phyloP scores from a whole-genome alignment of 1,140 invertebrate genomes.

The Brachionus paranguensis region DNA sequence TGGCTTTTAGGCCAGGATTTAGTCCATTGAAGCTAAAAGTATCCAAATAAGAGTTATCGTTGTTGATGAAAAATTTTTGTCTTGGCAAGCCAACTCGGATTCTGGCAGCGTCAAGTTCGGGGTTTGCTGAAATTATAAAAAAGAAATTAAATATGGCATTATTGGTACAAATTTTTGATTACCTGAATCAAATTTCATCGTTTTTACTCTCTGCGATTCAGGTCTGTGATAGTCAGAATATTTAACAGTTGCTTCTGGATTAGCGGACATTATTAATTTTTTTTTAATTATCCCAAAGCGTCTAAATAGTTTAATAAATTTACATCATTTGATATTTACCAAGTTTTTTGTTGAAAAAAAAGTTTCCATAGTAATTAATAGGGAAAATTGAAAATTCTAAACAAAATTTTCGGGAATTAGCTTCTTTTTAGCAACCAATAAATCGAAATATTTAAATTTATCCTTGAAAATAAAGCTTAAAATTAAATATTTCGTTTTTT shows the following conservation, averaged over 20 bases:
- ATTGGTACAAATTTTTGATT: neutral
- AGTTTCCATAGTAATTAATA: conserved; percentile 11
- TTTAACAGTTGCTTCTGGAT: neutral
- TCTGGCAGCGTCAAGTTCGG: neutral
- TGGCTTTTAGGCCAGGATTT: neutral
- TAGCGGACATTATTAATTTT: neutral
- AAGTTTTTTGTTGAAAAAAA: neutral
- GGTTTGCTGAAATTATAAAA: neutral
- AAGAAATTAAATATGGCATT: no score
- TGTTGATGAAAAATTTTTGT: neutral
- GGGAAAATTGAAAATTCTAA: neutral
- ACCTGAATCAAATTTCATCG: neutral
- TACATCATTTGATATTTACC: neutral
- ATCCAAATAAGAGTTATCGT: neutral
- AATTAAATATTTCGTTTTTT: neutral
- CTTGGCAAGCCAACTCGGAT: neutral
- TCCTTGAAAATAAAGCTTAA: neutral
- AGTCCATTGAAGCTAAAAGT: conserved; percentile 1
- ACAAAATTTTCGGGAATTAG: neutral
- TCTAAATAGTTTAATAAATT: conserved; percentile 18
- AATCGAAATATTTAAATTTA: neutral
- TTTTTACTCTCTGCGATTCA: neutral
- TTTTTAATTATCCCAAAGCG: neutral
- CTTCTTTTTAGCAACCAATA: neutral
- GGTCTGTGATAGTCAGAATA: neutral